These are phyloP conservation scores for Drosophila formosana DNA, from an alignment of 2,888 invertebrate species.

Conservation along the genomic window DNA sequence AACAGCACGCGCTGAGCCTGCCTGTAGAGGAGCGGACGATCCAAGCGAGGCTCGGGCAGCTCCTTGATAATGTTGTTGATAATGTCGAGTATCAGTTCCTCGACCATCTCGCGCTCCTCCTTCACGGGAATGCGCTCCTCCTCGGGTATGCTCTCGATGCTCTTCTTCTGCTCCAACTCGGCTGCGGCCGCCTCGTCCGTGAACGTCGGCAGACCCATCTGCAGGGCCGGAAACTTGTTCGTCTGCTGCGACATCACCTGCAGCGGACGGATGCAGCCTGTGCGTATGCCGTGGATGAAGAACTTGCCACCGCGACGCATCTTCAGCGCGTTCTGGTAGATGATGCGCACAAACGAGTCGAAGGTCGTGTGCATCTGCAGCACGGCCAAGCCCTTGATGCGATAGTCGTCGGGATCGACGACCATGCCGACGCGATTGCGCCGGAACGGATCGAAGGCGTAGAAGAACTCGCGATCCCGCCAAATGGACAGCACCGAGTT, in stretches of 20 bases:
- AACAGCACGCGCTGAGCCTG: conserved; percentile 80
- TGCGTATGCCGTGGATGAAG: conserved; percentile 87
- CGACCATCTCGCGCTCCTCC: conserved; percentile 71
- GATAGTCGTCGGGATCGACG: conserved; percentile 85
- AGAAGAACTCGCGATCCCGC: conserved; percentile 88
- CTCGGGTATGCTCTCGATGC: conserved; percentile 78
- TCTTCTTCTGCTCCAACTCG: conserved; percentile 63
- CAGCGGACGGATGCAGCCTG: conserved; percentile 79
- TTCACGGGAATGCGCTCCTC: conserved; percentile 69
- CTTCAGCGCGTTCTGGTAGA: conserved; percentile 85
- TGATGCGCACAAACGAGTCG: conserved; percentile 86
- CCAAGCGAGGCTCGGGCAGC: conserved; percentile 50
- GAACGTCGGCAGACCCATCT: conserved; percentile 71
- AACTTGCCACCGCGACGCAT: conserved; percentile 83
- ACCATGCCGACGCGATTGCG: conserved; percentile 87
- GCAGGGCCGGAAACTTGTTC: conserved; percentile 71
- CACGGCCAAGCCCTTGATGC: conserved; percentile 86
- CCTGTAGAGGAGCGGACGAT: conserved; percentile 60
- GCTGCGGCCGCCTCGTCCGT: conserved; percentile 44
- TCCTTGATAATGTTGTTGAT: conserved; percentile 68
- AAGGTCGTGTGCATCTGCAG: conserved; percentile 88
- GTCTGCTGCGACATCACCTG: conserved; percentile 64
- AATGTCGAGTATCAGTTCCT: conserved; percentile 64
- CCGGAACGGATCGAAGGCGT: conserved; percentile 89
- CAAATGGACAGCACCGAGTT: conserved; percentile 87